Evolutionary conservation across 2,888 invertebrate species (phyloP), one percentile per base, ranked within the genome.

Genomic region (Monoplex corrugatus): DNA sequence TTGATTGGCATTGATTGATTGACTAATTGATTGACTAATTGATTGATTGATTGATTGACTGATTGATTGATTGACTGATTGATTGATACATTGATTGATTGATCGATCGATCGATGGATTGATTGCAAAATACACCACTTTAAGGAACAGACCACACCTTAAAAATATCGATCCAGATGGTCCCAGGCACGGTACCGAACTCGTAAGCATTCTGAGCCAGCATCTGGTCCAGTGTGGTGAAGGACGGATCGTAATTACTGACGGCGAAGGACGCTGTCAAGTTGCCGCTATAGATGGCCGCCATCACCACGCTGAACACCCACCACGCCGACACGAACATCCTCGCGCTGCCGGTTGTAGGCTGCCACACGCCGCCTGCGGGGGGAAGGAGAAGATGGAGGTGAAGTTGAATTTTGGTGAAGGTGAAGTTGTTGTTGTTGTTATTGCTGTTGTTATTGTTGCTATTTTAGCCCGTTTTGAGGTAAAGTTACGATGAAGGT

Each of bases 211-310:
- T 38, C 35, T 87, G n/a, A 38, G 8, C 50, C 75, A 78, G 45
- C 87, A 87, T 75, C 6, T 28, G 78, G 1, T 87, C 72, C 45
- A 87, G 87, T 0, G 87, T 87, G 87, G 45, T 78, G 68, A 87
- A 87, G 45, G 87, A 50, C 19, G 78, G 75, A 16, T 78, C 87
- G 75, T 75, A 63, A 35, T 32, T 68, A 43, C 5, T 78, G 28
- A 87, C 87, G n/a, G 78, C 75, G 38, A 87, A 78, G n/a, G 78
- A 87, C 3, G 87, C 87, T 1, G 87, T 87, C 45, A 87, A 50
- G 87, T 87, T 87, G 75, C 87, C 87, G 78, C 87, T 75, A 50
- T 87, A 87, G 45, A 78, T 87, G 78, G 87, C 87, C 35, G 87
- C 87, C 78, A 87, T 32, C 2, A 78, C 23, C 35, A 87, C 78